These are phyloP conservation scores for Barypeithes pellucidus DNA, from an alignment of 2,888 invertebrate species.

Conservation along the genomic window DNA sequence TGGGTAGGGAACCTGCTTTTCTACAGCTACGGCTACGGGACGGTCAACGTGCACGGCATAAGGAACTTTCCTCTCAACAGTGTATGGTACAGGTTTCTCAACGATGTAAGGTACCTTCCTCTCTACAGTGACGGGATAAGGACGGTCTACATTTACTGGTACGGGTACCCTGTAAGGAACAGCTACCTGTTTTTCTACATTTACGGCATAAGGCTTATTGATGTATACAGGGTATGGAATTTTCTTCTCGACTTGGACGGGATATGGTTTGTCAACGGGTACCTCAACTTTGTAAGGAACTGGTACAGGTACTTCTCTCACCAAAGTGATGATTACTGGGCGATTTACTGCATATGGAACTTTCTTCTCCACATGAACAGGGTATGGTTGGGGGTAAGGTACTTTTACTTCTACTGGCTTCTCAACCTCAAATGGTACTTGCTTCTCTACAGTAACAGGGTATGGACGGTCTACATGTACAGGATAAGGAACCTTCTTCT, in stretches of 20 bases:
- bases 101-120: constrained; percentile 43
- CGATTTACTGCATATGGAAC: constrained; percentile 73
- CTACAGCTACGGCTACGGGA: constrained; percentile 49
- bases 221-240: constrained; percentile 53
- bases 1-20: constrained; percentile 43
- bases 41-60: constrained; percentile 52
- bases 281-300: constrained; percentile 52
- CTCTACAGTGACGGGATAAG: constrained; percentile 48
- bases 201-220: constrained; percentile 50
- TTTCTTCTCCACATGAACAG: constrained; percentile 73
- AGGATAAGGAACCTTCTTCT: constrained; percentile 42
- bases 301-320: constrained; percentile 71
- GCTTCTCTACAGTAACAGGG: constrained; percentile 72
- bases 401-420: constrained; percentile 69
- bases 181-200: constrained; percentile 48
- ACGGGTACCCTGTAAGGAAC: constrained; percentile 41
- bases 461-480: constrained; percentile 56
- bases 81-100: constrained; percentile 47
- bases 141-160: constrained; percentile 48
- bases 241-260: constrained; percentile 50
- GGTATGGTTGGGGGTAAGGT: constrained; percentile 67
- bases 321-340: constrained; percentile 76
- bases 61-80: constrained; percentile 51
- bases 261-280: constrained; percentile 50
- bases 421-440: constrained; percentile 74